These are phyloP conservation scores for Tenthredo scrophulariae DNA, from an alignment of 2,888 invertebrate species.

Conservation along the genomic window DNA sequence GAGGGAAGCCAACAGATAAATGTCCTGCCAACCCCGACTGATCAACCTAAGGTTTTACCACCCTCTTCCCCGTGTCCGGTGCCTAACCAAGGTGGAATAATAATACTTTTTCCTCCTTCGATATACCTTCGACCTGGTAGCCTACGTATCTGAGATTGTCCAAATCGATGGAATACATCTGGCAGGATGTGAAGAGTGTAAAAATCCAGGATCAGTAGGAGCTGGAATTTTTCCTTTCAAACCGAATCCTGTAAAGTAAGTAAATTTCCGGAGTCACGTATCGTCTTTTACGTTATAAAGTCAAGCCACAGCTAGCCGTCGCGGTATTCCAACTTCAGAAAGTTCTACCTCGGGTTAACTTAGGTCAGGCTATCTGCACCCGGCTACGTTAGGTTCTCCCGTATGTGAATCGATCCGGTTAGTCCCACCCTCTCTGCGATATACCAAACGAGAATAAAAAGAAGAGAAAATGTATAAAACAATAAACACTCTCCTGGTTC, in stretches of 20 bases:
- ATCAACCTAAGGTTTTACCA: constrained; percentile 64
- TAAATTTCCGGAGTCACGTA: constrained; percentile 46
- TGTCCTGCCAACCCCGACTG: constrained; percentile 63
- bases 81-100: constrained; percentile 52
- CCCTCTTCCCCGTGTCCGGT: background rate
- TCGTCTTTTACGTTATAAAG: constrained; percentile 33
- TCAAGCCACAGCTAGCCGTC: constrained; percentile 9
- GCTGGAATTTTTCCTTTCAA: background rate
- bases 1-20: constrained; percentile 65
- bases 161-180: background rate
- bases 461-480: background rate
- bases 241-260: constrained; percentile 35
- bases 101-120: constrained; percentile 47
- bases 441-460: background rate
- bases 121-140: background rate
- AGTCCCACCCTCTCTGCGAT: background rate
- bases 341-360: constrained; percentile 39
- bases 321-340: background rate
- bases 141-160: background rate
- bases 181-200: background rate
- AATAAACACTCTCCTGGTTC: constrained; percentile 2
- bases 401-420: background rate
- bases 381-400: background rate
- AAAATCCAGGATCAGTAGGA: background rate
- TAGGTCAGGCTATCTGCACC: constrained; percentile 10